A percentile compares a stretch with the other conserved stretches of the same genome.
phyloP scores from a whole-genome alignment of 2,113 vertebrate genomes.

The Ibidorhyncha struthersii region DNA sequence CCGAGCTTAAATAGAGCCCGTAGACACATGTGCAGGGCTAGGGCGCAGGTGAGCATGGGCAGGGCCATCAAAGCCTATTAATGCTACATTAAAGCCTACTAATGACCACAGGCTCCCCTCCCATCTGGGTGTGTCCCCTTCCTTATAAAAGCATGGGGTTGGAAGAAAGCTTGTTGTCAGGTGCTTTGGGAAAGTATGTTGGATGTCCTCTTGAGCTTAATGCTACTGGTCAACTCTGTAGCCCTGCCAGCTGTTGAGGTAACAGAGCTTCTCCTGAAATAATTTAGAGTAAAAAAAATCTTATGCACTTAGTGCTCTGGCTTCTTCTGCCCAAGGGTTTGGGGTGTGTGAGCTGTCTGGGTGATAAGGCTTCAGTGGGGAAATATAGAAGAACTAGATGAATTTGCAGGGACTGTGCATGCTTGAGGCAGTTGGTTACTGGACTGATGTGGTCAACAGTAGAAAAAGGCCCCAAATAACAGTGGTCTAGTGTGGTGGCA shows the following conservation, averaged over 20 bases:
- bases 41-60: not conserved
- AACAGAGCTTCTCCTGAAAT: not conserved
- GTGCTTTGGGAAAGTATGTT: fast-evolving
- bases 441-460: not conserved
- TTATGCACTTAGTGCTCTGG: fast-evolving
- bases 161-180: fast-evolving
- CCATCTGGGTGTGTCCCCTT: not conserved
- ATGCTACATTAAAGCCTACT: not conserved
- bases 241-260: fast-evolving
- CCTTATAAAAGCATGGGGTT: not conserved
- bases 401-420: fast-evolving
- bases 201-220: fast-evolving
- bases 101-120: not conserved
- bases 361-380: not conserved
- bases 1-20: not conserved
- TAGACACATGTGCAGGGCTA: not conserved
- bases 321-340: fast-evolving
- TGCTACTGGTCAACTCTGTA: fast-evolving
- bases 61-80: not conserved
- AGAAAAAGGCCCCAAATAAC: not conserved
- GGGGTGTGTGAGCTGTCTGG: fast-evolving
- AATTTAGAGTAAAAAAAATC: fast-evolving
- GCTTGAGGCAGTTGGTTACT: not conserved
- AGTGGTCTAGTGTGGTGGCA: not conserved
- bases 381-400: not conserved